These are phyloP conservation scores for Cyphomyrus plagiostoma DNA, from an alignment of 2,113 vertebrate genomes.

Conservation along the genomic window DNA sequence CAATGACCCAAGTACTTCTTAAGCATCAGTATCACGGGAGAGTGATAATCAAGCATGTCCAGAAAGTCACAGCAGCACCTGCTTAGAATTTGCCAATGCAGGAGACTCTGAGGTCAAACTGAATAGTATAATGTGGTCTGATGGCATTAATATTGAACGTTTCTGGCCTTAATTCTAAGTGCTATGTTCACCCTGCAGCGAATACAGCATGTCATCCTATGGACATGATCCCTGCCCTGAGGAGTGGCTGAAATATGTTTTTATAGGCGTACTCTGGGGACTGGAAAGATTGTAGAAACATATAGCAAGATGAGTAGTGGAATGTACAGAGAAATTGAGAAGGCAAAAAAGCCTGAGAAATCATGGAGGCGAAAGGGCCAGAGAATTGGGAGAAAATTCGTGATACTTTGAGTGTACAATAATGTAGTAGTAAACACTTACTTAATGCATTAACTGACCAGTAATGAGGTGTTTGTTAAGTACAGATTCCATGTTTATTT, in stretches of 20 bases:
- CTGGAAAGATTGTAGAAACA: neutral
- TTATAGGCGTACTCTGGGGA: neutral
- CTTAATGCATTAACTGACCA: too few relatives aligned
- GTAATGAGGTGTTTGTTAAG: too few relatives aligned
- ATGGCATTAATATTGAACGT: neutral
- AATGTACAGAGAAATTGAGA: neutral
- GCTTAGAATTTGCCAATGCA: neutral
- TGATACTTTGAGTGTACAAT: too few relatives aligned
- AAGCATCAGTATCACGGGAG: neutral
- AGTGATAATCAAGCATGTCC: neutral
- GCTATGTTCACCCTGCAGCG: neutral
- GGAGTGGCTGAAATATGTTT: neutral
- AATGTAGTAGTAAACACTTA: too few relatives aligned
- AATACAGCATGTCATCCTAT: neutral
- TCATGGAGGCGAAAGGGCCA: neutral
- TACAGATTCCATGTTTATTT: too few relatives aligned
- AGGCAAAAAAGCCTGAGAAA: neutral
- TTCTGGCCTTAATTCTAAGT: neutral
- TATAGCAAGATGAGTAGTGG: neutral
- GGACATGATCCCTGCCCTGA: neutral
- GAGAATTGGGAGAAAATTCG: neutral
- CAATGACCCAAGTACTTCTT: neutral
- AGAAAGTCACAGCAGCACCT: neutral
- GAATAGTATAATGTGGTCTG: neutral
- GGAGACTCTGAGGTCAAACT: neutral